Base-by-base conservation (phyloP, 2,888 invertebrate genomes). In the Philopedon plagiatum region DNA sequence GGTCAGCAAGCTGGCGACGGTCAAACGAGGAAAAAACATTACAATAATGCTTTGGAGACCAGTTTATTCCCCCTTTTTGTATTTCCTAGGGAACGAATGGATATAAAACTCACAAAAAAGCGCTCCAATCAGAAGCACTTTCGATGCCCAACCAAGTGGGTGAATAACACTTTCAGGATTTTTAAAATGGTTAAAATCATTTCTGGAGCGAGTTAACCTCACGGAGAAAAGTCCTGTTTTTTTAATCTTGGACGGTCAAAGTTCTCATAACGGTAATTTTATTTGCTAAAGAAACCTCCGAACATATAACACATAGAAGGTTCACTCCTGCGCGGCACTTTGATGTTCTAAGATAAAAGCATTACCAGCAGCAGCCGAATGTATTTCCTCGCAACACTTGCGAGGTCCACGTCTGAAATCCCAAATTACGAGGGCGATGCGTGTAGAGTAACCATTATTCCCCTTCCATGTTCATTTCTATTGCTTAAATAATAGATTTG, bases 241-340 rank as follows among this genome's bases (percentile, higher is more conserved):
- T 21, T 49, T 49, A 49, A 49, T 49, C 9, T 49, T 49, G 9
- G 49, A 49, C 15, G 49, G 49, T 21, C 21, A 49, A 7, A 49
- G 49, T 21, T 13, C 49, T 49, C 21, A 49, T 49, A 49, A 49
- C 19, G 49, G 44, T 13, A 13, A 44, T 44, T 44, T 44, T 44
- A 44, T 44, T 44, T 44, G 44, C 44, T n/a, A 49, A 49, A 49
- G 49, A 9, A n/a, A n/a, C n/a, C n/a, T n/a, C n/a, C n/a, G n/a
- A n/a, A n/a, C n/a, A n/a, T n/a, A n/a, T n/a, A n/a, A n/a, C n/a
- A n/a, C n/a, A n/a, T n/a, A n/a, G n/a, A n/a, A n/a, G n/a, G n/a
- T n/a, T n/a, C n/a, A n/a, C n/a, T n/a, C n/a, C n/a, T n/a, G n/a
- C n/a, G n/a, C n/a, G n/a, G n/a, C n/a, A n/a, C n/a, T n/a, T n/a